Base-by-base conservation (phyloP, 2,888 invertebrate genomes). In the Anodontia alba region DNA sequence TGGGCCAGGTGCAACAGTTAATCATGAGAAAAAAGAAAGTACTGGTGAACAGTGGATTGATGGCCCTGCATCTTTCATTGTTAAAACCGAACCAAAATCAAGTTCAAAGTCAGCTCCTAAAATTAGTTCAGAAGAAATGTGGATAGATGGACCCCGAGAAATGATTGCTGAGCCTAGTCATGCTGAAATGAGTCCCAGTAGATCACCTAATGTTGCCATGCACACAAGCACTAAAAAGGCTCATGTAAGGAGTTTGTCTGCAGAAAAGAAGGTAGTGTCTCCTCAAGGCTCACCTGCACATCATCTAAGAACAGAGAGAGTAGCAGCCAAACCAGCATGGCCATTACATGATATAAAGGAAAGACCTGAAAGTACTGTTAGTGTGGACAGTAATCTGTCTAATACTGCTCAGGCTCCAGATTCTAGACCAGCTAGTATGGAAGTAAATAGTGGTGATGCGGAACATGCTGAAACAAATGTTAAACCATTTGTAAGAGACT, bases 11-110 rank as follows among this genome's bases (percentile, higher is more conserved):
- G 97, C 98, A 17, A 88, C 89, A 54, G 87, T 91, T 43, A 90
- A 89, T 78, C 89, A 90, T 8, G 92, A 92, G 46, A 81, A 87
- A 42, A 85, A 85, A 69, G 78, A 76, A 62, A 83, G 80, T 12
- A 62, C 80, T 15, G 80, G 81, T 26, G 99, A 98, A 95, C 98
- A 98, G 1, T 99, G 99, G 99, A 97, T 99, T 75, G 99, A 99
- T 94, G 99, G 99, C 0, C 99, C 99, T n/a, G 86, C 91, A 29
- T 90, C 91, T 49, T 88, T 89, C 67, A 66, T 87, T 68, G 80
- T 81, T 1, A 87, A 83, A 81, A 84, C 78, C 46, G 88, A 87
- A 73, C 76, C 73, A 66, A 85, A 83, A 78, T 78, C 77, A 54
- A 71, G 49, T 33, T 20, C 31, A 33, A 88, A 86, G 66, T 77